Conservation (phyloP, 2,797 vertebrate genomes). For the Schizopygopsis malacanthus region DNA sequence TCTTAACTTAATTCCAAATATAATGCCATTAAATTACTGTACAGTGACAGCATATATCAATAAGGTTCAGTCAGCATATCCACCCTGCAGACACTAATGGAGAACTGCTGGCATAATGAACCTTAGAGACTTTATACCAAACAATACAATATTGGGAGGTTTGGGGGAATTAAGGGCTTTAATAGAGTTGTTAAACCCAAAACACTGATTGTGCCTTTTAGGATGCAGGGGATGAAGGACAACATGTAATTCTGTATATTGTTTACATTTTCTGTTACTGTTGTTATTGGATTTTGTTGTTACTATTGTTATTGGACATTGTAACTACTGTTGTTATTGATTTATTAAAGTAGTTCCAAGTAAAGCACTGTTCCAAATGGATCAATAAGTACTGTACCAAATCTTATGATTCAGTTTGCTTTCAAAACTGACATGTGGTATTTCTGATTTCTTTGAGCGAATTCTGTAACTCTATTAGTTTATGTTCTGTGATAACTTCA, state of each 20-base stretch:
- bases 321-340: neutral
- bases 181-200: neutral
- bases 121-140: neutral
- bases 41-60: neutral
- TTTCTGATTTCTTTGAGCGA: neutral
- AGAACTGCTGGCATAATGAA: neutral
- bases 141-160: neutral
- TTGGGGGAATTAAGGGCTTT: neutral
- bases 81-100: neutral
- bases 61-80: neutral
- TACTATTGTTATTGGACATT: neutral
- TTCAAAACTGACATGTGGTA: slow-evolving; percentile 6
- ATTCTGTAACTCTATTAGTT: slow-evolving; percentile 14
- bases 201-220: slow-evolving; percentile 12
- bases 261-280: slow-evolving; percentile 29
- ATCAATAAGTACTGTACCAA: slow-evolving; percentile 25
- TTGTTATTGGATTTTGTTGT: neutral
- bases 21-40: neutral
- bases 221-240: neutral
- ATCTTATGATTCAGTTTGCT: neutral
- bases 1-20: neutral
- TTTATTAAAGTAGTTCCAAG: neutral
- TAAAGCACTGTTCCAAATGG: slow-evolving; percentile 10
- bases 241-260: neutral
- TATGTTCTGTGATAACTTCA: neutral